Evolutionary conservation across 2,797 vertebrate species (phyloP), one percentile per base, ranked within the genome.

Genomic region (Tenualosa thibaudeaui): DNA sequence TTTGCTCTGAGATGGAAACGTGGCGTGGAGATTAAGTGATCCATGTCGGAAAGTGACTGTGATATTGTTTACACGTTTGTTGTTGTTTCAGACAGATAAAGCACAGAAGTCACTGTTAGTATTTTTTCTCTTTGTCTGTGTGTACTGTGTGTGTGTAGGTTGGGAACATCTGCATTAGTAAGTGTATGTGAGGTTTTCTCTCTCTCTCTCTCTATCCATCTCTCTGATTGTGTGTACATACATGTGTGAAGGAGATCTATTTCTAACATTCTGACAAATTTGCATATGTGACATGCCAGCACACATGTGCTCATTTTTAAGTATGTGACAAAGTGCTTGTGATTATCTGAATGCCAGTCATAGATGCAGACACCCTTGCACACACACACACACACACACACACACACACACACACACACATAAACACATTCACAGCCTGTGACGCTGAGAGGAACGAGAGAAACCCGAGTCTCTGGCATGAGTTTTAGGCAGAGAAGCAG

Each of bases 251-350:
- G 7, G 7, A 51, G 10, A 46, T n/a, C 22, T 9, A 60, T 82
- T 83, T 86, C 75, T 84, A 71, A 90, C 86, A 82, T 86, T 86
- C 85, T 46, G 86, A 87, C 86, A 88, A 7, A 54, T 58, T n/a
- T 43, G 68, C 37, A 43, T 43, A 43, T 37, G 5, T 17, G 9
- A 15, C 65, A 71, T 71, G 31, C 15, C 31, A 15, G 13, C 31
- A 31, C 31, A 1, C 15, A 0, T 68, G 6, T 68, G 26, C 24
- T 31, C 12, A 31, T 68, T 26, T 37, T 10, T 15, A 19, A 40
- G 37, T 3, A 40, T 40, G 37, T 40, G 15, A 75, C 17, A 43
- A 6, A 75, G 68, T 26, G 26, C 15, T 43, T 40, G 26, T 17
- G 68, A 40, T 19, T 17, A 22, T 75, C 31, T 75, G 13, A 19